Evolutionary conservation across 2,888 invertebrate genomes (phyloP), one percentile per base, ranked within the genome.

Genomic region (Gastrophysa polygoni): DNA sequence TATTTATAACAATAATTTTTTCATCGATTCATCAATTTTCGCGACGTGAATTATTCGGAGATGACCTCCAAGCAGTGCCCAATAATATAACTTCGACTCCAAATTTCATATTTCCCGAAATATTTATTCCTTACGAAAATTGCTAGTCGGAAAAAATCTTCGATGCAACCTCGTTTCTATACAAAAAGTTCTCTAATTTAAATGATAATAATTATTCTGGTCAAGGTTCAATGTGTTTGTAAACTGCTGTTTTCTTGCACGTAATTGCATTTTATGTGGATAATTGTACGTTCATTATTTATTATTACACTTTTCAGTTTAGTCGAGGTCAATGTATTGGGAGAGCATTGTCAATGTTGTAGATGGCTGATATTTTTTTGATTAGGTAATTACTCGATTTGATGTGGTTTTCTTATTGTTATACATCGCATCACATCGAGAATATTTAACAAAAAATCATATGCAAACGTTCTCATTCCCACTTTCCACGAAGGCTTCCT

Each of bases 161-260:
- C 18, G n/a, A 11, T 1, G 10, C 18, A 17, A 44, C 16, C 44
- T 18, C 18, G 17, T 18, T 44, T 44, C 16, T 46, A 6, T 11
- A 46, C n/a, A 18, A 46, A 46, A 20, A 11, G 20, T 20, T 46
- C 1, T 46, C 21, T 46, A 21, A 46, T 46, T 18, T 46, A 20
- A 20, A 18, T 46, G 46, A 46, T 20, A 46, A 18, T 20, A 34
- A 52, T 44, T 57, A 63, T 61, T 59, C 49, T 61, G 61, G 66
- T 66, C 66, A 66, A 66, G 66, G 66, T 59, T 63, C 57, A 57
- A 57, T 54, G 59, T 57, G 59, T 64, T 60, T 59, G 57, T 59
- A 59, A 65, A 62, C 59, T 59, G 59, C 44, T 52, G 48, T 48
- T 21, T 46, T 46, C 21, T 46, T 46, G 38, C 14, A 4, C 21